phyloP scores from a whole-genome alignment of 2,797 vertebrate species.

The Phalloptychus januarius region DNA sequence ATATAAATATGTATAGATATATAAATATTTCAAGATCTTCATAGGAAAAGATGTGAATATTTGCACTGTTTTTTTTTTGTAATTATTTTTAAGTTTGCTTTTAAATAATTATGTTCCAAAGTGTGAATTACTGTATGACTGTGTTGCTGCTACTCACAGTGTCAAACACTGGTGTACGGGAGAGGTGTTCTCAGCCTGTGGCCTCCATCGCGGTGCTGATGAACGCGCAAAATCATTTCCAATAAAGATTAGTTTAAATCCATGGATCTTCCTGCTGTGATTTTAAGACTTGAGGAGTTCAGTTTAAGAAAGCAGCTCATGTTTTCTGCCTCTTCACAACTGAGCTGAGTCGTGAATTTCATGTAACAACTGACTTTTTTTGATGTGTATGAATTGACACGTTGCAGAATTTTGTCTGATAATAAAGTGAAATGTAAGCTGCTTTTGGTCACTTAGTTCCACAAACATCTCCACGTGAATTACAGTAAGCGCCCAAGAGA shows the following conservation, averaged over 20 bases:
- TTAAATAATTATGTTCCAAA: conserved; percentile 24
- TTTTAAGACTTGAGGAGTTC: not conserved
- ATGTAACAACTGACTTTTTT: not conserved
- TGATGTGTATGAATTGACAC: not conserved
- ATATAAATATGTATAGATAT: conserved; percentile 10
- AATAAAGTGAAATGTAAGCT: not conserved
- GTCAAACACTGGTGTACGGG: conserved; percentile 49
- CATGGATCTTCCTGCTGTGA: not conserved
- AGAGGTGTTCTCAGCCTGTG: conserved; percentile 31
- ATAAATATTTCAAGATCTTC: conserved; percentile 5
- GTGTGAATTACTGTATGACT: conserved; percentile 54
- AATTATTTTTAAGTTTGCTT: conserved; percentile 26
- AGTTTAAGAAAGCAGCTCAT: not conserved
- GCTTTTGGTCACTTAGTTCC: not conserved
- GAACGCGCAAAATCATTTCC: conserved; percentile 58
- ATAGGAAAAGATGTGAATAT: conserved; percentile 56
- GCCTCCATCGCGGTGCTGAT: conserved; percentile 9
- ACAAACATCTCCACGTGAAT: conserved; percentile 1
- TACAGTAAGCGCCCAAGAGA: not conserved
- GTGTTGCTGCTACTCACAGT: conserved; percentile 58
- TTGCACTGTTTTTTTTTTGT: conserved; percentile 55
- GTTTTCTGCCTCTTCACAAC: not conserved
- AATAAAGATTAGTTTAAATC: conserved; percentile 58
- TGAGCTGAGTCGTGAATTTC: not conserved
- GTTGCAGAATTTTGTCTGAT: not conserved